phyloP scores from a whole-genome alignment of 2,888 invertebrate species.

The Nineta flava region DNA sequence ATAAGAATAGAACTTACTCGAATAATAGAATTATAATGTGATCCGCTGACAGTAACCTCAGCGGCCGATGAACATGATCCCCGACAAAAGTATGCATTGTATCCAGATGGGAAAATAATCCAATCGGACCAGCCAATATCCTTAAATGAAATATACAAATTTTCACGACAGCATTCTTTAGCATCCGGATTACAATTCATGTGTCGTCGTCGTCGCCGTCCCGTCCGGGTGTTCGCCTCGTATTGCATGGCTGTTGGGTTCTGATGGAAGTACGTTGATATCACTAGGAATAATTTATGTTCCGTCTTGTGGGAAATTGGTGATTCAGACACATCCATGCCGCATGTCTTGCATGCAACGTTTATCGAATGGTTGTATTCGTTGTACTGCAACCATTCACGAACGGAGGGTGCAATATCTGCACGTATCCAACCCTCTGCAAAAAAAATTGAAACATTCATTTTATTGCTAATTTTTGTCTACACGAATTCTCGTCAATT shows the following conservation, averaged over 20 bases:
- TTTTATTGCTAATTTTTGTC: no score
- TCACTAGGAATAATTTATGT: slow-evolving; percentile 59
- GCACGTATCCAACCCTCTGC: slow-evolving; percentile 69
- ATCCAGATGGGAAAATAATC: slow-evolving; percentile 69
- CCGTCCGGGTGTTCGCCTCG: slow-evolving; percentile 21
- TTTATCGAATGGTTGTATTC: slow-evolving; percentile 55
- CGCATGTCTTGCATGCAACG: slow-evolving; percentile 63
- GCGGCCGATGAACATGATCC: slow-evolving; percentile 63
- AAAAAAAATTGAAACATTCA: slow-evolving; percentile 12
- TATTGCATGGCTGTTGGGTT: slow-evolving; percentile 27
- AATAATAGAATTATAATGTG: slow-evolving; percentile 55
- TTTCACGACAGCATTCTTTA: slow-evolving; percentile 70
- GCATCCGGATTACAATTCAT: slow-evolving; percentile 52
- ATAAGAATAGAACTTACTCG: slow-evolving; percentile 36
- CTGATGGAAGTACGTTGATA: slow-evolving; percentile 58
- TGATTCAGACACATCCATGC: slow-evolving; percentile 40
- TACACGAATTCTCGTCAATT: no score
- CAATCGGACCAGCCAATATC: slow-evolving; percentile 81
- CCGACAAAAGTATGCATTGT: slow-evolving; percentile 76
- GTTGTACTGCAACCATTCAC: slow-evolving; percentile 56
- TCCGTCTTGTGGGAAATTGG: slow-evolving; percentile 56
- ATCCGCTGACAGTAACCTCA: slow-evolving; percentile 46
- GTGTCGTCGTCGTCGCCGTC: slow-evolving; percentile 33
- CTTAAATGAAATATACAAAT: slow-evolving; percentile 64
- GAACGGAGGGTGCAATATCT: slow-evolving; percentile 58